A percentile compares a stretch with the other conserved stretches of the same genome.
phyloP scores from a whole-genome alignment of 2,888 invertebrate species.

The Sceliomorpha sp. region DNA sequence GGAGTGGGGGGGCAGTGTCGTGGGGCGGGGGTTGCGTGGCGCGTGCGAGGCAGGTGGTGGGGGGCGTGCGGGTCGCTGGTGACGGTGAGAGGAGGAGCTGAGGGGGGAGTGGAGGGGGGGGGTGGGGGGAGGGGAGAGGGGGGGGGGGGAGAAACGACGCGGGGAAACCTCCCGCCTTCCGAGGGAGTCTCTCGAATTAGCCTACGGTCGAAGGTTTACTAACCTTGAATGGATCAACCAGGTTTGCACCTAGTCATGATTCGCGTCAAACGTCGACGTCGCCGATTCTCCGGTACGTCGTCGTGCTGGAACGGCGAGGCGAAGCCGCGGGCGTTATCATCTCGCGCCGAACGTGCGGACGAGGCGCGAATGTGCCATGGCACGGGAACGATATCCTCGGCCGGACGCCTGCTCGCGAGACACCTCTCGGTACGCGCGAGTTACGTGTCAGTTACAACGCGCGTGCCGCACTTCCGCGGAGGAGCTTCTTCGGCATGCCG shows the following conservation, averaged over 20 bases:
- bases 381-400: conserved; percentile 15
- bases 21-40: too few species aligned
- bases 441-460: conserved; percentile 26
- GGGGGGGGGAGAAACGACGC: too few species aligned
- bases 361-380: conserved; percentile 26
- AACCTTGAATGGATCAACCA: conserved; percentile 59
- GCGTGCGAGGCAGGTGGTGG: too few species aligned
- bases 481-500: conserved; percentile 16
- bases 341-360: conserved; percentile 40
- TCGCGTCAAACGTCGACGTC: conserved; percentile 11
- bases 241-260: conserved; percentile 59
- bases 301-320: conserved; percentile 22
- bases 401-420: conserved; percentile 1
- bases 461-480: conserved; percentile 3
- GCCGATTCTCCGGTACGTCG: conserved; percentile 19
- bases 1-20: too few species aligned
- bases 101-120: too few species aligned
- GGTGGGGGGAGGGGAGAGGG: too few species aligned
- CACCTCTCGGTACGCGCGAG: conserved; percentile 4
- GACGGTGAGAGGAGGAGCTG: too few species aligned
- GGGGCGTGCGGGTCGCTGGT: too few species aligned
- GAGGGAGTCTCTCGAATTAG: too few species aligned
- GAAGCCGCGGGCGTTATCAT: conserved; percentile 58
- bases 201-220: too few species aligned
- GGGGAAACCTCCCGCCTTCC: too few species aligned